These are phyloP conservation scores for Psilopogon haemacephalus DNA, from an alignment of 2,113 vertebrate genomes.

Conservation along the genomic window DNA sequence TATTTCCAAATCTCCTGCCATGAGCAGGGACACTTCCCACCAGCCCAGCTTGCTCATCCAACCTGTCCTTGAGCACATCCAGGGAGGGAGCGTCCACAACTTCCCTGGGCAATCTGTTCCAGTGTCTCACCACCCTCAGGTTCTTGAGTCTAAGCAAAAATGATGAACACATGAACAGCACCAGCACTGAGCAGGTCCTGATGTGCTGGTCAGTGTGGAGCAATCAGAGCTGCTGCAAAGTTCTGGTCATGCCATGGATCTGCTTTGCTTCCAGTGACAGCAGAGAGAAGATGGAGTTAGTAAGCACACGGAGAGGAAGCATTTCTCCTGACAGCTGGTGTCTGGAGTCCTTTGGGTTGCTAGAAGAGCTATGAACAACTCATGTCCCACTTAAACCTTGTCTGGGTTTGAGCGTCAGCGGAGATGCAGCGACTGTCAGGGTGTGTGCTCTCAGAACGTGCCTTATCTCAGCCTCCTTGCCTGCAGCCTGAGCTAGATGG, in stretches of 20 bases:
- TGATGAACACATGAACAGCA: not conserved
- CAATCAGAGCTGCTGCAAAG: not conserved
- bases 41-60: too few species aligned
- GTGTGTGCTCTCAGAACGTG: not conserved
- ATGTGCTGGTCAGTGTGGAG: not conserved
- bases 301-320: not conserved
- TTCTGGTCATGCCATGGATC: not conserved
- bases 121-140: too few species aligned
- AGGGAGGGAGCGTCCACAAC: too few species aligned
- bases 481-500: not conserved
- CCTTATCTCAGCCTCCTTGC: slow-evolving; percentile 12
- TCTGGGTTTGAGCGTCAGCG: not conserved
- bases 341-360: not conserved
- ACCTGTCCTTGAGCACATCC: too few species aligned
- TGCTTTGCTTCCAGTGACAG: not conserved
- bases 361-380: not conserved
- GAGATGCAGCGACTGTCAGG: not conserved
- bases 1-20: too few species aligned
- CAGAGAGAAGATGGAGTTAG: not conserved
- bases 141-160: not conserved
- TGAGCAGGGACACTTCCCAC: too few species aligned
- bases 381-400: not conserved
- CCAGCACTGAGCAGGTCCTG: not conserved
- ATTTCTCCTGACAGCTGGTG: not conserved
- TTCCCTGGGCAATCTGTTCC: too few species aligned